phyloP scores from a whole-genome alignment of 1,140 invertebrate species.

The Vanessa tameamea region DNA sequence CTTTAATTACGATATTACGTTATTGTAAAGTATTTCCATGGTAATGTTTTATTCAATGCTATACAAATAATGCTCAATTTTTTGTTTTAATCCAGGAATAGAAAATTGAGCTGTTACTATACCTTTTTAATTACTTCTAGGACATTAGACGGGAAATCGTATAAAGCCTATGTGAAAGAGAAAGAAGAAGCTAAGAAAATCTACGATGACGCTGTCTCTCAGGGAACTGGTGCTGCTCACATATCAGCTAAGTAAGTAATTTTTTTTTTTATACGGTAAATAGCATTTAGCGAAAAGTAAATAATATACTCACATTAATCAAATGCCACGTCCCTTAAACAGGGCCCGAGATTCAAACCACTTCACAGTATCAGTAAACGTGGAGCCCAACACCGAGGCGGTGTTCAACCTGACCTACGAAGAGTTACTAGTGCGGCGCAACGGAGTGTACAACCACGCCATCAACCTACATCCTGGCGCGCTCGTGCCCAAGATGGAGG shows the following conservation, averaged over 20 bases:
- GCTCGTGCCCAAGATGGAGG: constrained; percentile 81
- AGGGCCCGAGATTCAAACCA: constrained; percentile 85
- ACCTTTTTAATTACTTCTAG: constrained; percentile 38
- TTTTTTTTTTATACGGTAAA: neutral
- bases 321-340: neutral
- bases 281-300: neutral
- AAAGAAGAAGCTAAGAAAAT: constrained; percentile 83
- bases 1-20: too few relatives aligned
- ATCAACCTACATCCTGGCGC: constrained; percentile 83
- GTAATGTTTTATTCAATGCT: too few relatives aligned
- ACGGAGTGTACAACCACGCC: constrained; percentile 83
- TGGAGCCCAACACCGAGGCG: constrained; percentile 82
- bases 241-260: constrained; percentile 78
- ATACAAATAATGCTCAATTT: too few relatives aligned
- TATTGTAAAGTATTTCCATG: too few relatives aligned
- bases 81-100: too few relatives aligned
- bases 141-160: constrained; percentile 66
- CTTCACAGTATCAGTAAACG: constrained; percentile 83
- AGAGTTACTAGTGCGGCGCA: constrained; percentile 81
- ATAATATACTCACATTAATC: neutral
- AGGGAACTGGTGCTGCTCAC: constrained; percentile 83
- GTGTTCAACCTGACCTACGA: constrained; percentile 85
- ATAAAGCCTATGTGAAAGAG: constrained; percentile 72
- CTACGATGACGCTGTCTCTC: constrained; percentile 82
- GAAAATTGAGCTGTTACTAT: too few relatives aligned